Evolutionary conservation across 2,888 invertebrate genomes (phyloP), one percentile per base, ranked within the genome.

Genomic region (Aleiodes testaceus): DNA sequence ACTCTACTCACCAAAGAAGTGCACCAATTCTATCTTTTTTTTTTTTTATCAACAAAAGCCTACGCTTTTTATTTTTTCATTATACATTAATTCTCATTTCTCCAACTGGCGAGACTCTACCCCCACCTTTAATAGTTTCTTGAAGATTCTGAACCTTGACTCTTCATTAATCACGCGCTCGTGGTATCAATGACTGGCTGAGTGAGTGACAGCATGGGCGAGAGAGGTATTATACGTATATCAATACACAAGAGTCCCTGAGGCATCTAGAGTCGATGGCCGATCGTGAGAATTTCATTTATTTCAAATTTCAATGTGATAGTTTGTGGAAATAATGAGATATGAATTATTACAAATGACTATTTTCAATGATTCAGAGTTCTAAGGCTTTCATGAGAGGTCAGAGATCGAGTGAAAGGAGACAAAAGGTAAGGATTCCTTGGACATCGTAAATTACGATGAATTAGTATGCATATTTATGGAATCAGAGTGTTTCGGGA

Each of bases 111-210:
- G 49, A 66, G 53, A 49, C 63, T 53, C 69, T 42, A 14, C 50
- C 74, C 74, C 78, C 74, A 77, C 76, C 79, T 78, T 63, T 14
- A 7, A 36, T 30, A 68, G 70, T 64, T 55, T 70, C 70, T 67
- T 52, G 64, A 82, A 80, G 84, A 84, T 84, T 81, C 81, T 81
- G 84, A 86, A 85, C 85, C 85, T 85, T 85, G 84, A 84, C 85
- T 87, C 84, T 84, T 86, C 87, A 87, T 87, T 87, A 87, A 87
- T 87, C 87, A 87, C 84, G 74, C 50, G 44, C 20, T 36, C 78
- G 78, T 77, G 81, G 85, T 87, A 87, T 87, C 87, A 87, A 87
- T 87, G 87, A 86, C 85, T 85, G 85, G 84, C 81, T 81, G 81
- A 82, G 82, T 82, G 81, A 84, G 82, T 82, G 84, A 80, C 82